phyloP scores from a whole-genome alignment of 2,113 vertebrate genomes.

The Python bivittatus region DNA sequence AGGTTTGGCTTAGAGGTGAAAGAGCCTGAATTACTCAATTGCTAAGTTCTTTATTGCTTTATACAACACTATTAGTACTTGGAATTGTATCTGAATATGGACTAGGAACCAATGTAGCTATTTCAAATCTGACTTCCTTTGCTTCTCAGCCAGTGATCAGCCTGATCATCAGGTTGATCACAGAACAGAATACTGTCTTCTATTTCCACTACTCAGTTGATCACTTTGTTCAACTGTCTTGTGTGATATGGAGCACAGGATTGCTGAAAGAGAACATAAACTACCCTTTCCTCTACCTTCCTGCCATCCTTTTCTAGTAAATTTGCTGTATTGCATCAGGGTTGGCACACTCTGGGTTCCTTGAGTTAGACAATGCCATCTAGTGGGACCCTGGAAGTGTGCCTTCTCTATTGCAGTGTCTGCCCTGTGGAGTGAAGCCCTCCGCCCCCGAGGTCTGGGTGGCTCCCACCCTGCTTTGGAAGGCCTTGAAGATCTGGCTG shows the following conservation, averaged over 20 bases:
- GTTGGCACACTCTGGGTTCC: neutral
- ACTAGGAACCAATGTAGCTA: neutral
- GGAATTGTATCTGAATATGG: neutral
- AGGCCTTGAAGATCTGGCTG: neutral
- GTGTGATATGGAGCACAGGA: neutral
- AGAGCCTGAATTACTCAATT: neutral
- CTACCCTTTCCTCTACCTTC: neutral
- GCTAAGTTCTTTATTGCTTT: neutral
- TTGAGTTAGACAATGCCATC: neutral
- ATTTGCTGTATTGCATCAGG: neutral
- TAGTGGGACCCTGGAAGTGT: neutral
- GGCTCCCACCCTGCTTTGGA: neutral
- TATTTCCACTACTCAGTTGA: neutral
- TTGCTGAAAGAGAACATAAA: neutral
- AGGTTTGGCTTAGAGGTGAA: neutral
- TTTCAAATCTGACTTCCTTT: neutral
- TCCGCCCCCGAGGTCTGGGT: neutral
- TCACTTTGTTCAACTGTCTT: neutral
- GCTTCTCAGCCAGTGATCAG: neutral
- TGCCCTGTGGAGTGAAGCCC: neutral
- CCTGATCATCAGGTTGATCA: neutral
- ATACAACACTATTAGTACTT: neutral
- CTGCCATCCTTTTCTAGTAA: neutral
- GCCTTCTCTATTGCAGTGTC: neutral
- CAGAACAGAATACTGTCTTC: neutral